Percentiles rank a stretch among this genome's conserved stretches.
Conservation (phyloP, 2,888 invertebrate species). For the Polydrusus pterygomalis region DNA sequence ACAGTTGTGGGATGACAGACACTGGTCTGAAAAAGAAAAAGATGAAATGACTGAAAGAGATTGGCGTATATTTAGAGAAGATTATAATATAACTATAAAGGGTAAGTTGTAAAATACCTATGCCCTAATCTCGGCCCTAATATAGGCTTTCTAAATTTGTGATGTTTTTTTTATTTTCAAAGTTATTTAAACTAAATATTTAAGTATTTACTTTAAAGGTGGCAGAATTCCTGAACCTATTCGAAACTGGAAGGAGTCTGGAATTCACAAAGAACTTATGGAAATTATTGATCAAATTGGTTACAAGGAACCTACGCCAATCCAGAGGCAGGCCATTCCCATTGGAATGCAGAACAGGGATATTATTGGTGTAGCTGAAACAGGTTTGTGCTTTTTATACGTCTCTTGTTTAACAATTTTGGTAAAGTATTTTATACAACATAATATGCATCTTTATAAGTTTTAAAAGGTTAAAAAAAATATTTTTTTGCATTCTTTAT, state of each 20-base stretch:
- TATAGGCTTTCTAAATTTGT: background rate
- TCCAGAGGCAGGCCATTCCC: constrained; percentile 99
- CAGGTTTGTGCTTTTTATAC: constrained; percentile 30
- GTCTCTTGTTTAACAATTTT: no score
- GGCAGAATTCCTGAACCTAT: constrained; percentile 98
- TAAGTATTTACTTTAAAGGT: constrained; percentile 72
- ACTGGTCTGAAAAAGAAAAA: constrained; percentile 97
- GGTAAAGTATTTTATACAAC: no score
- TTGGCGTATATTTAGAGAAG: constrained; percentile 99
- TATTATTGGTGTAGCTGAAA: constrained; percentile 95
- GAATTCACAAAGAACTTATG: constrained; percentile 90
- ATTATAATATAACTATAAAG: constrained; percentile 98
- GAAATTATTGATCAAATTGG: constrained; percentile 96
- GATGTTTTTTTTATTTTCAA: background rate
- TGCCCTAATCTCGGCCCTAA: no score
- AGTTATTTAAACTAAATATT: background rate
- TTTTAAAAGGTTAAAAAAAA: no score
- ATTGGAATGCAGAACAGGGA: constrained; percentile 96
- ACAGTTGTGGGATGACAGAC: constrained; percentile 98
- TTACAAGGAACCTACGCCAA: constrained; percentile 98
- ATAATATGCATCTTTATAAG: no score
- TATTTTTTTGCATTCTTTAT: no score
- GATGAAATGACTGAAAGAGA: constrained; percentile 99
- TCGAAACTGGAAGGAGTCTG: constrained; percentile 95
- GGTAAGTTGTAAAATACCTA: no score